A percentile compares a stretch with the other conserved stretches of the same genome.
These are phyloP conservation scores for Serripes groenlandicus DNA, from an alignment of 2,888 invertebrate species.

Conservation along the genomic window DNA sequence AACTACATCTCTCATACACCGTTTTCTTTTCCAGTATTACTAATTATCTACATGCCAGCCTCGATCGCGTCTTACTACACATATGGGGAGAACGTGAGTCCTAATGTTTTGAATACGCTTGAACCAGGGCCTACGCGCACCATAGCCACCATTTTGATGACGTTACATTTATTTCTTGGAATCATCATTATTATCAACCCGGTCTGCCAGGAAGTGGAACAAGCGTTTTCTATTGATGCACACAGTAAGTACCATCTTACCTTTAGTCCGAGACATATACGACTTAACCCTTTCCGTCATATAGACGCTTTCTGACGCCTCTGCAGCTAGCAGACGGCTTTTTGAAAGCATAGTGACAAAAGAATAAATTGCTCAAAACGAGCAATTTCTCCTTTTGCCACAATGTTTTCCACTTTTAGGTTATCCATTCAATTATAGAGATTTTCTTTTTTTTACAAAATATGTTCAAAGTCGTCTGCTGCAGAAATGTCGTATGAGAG, in stretches of 20 bases:
- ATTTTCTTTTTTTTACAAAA: too few species aligned
- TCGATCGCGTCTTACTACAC: constrained; percentile 31
- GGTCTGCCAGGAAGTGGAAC: constrained; percentile 93
- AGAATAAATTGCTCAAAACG: neutral
- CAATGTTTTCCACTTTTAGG: too few species aligned
- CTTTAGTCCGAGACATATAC: too few species aligned
- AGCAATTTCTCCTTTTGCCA: neutral
- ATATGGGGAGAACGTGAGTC: constrained; percentile 20
- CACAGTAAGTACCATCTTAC: constrained; percentile 91
- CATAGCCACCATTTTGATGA: constrained; percentile 89
- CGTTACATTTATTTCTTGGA: constrained; percentile 90
- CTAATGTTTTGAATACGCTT: constrained; percentile 41
- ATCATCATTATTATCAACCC: constrained; percentile 91
- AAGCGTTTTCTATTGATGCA: constrained; percentile 90
- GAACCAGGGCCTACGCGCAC: constrained; percentile 88
- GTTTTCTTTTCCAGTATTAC: too few species aligned
- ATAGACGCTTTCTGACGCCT: too few species aligned
- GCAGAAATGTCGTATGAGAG: too few species aligned
- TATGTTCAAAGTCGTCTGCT: too few species aligned
- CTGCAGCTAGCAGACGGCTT: too few species aligned
- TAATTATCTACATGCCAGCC: constrained; percentile 37
- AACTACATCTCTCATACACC: too few species aligned
- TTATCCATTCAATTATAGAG: too few species aligned
- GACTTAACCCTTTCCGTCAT: too few species aligned
- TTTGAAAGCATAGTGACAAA: neutral